These are phyloP conservation scores for Diadema setosum DNA, from an alignment of 35 echinoderm and acorn worm genomes.

Conservation along the genomic window DNA sequence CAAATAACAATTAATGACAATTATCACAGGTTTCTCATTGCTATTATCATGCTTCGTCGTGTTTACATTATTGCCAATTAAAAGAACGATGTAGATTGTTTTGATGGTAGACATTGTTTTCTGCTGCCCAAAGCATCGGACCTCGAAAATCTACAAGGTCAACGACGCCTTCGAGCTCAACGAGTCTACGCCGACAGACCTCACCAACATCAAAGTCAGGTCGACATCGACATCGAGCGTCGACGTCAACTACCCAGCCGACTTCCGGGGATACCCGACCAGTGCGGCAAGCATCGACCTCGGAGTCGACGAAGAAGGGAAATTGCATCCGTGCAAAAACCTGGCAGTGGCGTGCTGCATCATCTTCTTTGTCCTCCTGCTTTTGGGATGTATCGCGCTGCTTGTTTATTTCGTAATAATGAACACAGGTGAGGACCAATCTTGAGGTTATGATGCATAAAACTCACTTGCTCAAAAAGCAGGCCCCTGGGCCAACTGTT, in stretches of 20 bases:
- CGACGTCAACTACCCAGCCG: background rate
- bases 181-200: background rate
- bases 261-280: background rate
- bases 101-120: no score
- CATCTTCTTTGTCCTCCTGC: background rate
- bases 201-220: background rate
- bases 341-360: background rate
- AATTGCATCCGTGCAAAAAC: background rate
- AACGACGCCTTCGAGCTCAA: background rate
- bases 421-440: background rate
- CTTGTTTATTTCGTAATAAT: background rate
- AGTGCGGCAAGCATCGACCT: background rate
- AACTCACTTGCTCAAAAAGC: no score
- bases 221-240: background rate
- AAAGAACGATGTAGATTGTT: no score
- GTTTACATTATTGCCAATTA: no score
- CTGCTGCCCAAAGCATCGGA: background rate
- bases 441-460: no score
- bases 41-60: no score
- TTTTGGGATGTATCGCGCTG: background rate
- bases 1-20: no score
- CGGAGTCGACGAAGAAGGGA: background rate
- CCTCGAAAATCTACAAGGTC: background rate
- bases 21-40: no score
- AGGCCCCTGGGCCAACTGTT: no score